These are phyloP conservation scores for Aptenodytes forsteri DNA, from an alignment of 2,113 vertebrate species.

Conservation along the genomic window DNA sequence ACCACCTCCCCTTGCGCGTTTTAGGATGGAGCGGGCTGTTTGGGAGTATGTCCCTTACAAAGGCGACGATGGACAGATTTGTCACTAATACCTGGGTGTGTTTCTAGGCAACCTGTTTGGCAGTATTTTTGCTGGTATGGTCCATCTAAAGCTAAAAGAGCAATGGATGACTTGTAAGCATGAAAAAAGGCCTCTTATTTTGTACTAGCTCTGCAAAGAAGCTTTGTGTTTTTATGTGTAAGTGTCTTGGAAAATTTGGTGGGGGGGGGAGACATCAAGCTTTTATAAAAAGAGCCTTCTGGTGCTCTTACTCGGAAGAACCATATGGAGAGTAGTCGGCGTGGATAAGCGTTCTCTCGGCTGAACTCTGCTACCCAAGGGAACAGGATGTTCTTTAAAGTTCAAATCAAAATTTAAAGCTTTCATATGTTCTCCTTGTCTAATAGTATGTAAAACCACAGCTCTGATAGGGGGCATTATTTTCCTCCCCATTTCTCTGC, in stretches of 20 bases:
- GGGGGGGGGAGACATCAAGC: neutral
- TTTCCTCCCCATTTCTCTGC: neutral
- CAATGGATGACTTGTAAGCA: neutral
- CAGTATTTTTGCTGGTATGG: neutral
- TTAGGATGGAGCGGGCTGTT: neutral
- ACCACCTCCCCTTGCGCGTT: rapidly evolving
- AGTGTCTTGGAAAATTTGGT: neutral
- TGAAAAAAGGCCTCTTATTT: neutral
- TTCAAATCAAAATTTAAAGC: neutral
- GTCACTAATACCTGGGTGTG: rapidly evolving
- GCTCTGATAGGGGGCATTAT: neutral
- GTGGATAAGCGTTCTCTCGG: neutral
- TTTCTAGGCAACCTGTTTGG: neutral
- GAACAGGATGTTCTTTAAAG: neutral
- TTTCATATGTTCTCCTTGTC: neutral
- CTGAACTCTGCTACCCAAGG: neutral
- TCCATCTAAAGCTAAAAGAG: neutral
- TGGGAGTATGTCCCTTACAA: neutral
- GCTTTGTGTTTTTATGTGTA: neutral
- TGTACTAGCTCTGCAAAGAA: neutral
- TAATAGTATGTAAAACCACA: neutral
- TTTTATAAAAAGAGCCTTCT: neutral
- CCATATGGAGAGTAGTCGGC: neutral
- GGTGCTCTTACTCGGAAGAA: neutral
- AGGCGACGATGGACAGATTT: rapidly evolving